phyloP scores from a whole-genome alignment of 2,113 vertebrate species.

The Peromyscus leucopus region DNA sequence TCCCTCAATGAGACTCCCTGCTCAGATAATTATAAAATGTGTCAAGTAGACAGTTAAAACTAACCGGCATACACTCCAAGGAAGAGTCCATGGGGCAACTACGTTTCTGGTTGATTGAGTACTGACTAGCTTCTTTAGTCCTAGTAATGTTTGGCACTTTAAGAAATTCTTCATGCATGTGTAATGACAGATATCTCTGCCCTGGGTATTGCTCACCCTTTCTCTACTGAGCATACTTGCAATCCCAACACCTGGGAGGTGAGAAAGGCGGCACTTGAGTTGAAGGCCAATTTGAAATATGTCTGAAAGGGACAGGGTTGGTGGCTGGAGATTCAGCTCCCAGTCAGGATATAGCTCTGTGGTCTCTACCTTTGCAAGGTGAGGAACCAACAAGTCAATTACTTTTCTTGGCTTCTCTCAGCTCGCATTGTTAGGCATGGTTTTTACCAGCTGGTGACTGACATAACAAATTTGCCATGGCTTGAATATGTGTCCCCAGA shows the following conservation, averaged over 20 bases:
- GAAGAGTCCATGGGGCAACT: neutral
- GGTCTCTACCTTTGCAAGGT: neutral
- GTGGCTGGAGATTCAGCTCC: neutral
- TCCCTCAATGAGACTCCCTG: neutral
- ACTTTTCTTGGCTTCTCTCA: neutral
- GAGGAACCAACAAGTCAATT: neutral
- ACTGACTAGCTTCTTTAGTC: neutral
- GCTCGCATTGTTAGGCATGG: neutral
- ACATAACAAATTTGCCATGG: neutral
- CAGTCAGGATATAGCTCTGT: neutral
- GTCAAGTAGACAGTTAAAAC: neutral
- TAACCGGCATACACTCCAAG: neutral
- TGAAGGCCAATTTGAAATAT: neutral
- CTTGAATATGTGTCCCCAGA: neutral
- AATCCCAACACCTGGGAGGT: too few relatives aligned
- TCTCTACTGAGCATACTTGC: neutral
- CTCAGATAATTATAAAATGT: neutral
- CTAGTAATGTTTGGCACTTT: neutral
- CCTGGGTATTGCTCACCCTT: neutral
- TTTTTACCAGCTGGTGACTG: neutral
- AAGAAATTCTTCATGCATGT: accelerated
- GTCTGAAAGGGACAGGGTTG: neutral
- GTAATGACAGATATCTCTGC: neutral
- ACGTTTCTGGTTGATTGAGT: neutral
- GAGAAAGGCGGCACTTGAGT: too few relatives aligned